Evolutionary conservation across 2,888 invertebrate species (phyloP).

Genomic region (Venustoraphidia nigricollis): DNA sequence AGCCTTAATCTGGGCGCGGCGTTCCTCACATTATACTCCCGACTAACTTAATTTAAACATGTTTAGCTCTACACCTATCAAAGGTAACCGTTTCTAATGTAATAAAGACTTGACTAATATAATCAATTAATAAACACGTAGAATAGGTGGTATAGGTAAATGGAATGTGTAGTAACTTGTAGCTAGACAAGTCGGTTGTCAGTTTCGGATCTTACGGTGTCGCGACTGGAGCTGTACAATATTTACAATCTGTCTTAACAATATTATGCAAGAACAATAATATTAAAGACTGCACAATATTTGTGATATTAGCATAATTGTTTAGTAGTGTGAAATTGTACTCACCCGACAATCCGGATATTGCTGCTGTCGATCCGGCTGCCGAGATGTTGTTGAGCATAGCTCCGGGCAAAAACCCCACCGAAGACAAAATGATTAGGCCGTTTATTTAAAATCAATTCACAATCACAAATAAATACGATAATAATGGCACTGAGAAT

Average conservation of each 20-base stretch:
- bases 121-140: no score
- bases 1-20: constrained; percentile 4
- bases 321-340: no score
- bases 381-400: constrained; percentile 6
- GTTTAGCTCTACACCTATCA: constrained; percentile 1
- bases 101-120: background rate
- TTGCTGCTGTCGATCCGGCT: background rate
- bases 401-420: constrained; percentile 6
- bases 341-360: constrained; percentile 3
- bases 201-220: no score
- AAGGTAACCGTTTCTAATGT: constrained; percentile 2
- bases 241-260: no score
- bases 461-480: background rate
- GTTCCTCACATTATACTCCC: background rate
- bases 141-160: no score
- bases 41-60: background rate
- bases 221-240: no score
- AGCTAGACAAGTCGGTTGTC: no score
- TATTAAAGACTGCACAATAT: no score
- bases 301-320: no score
- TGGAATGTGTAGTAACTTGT: no score
- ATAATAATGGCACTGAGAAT: no score
- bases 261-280: no score
- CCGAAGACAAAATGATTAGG: constrained; percentile 7
- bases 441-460: constrained; percentile 2